Evolutionary conservation across 2,113 vertebrate genomes (phyloP), one percentile per base, ranked within the genome.

Genomic region (Hemichromis elongatus): DNA sequence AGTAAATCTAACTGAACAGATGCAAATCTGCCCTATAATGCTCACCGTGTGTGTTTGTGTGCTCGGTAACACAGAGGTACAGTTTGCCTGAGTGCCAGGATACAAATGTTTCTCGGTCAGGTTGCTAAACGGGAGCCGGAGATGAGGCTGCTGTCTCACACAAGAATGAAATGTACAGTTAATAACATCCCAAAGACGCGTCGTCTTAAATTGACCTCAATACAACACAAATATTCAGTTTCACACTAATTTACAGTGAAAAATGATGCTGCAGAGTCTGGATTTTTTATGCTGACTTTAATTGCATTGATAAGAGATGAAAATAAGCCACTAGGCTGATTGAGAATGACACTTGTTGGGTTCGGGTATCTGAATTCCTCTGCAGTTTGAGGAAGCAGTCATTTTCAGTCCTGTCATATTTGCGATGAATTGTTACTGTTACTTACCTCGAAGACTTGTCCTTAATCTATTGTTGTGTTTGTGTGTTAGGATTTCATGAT

Each of bases 401-500:
- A 47, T 73, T 73, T 47, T 4, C 24, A 28, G 1, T 24, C 42
- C 42, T 50, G 68, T 50, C 26, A 50, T 2, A 50, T 47, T 47
- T 73, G 14, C 11, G 18, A 28, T 75, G 19, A 18, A 28, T 26
- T 5, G 7, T 7, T 12, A 75, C 68, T 50, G 24, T 75, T 30
- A 1, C 26, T 47, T 45, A 47, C 40, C 66, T 26, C 9, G 0
- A 42, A 70, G 21, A 26, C 14, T 8, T 0, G 68, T 73, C 55
- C 11, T 45, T 13, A 68, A 59, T 9, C 9, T 73, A 10, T 24
- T 28, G 1, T 3, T 84, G 2, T 89, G 33, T 88, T 70, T 87
- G 6, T 63, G 16, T 70, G 11, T 1, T 59, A 99, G 99, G 99
- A 99, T 86, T 99, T 99, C 86, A 93, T 99, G 79, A 96, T 99